Evolutionary conservation across 2,888 invertebrate species (phyloP).

Genomic region (Morpho deidamia): DNA sequence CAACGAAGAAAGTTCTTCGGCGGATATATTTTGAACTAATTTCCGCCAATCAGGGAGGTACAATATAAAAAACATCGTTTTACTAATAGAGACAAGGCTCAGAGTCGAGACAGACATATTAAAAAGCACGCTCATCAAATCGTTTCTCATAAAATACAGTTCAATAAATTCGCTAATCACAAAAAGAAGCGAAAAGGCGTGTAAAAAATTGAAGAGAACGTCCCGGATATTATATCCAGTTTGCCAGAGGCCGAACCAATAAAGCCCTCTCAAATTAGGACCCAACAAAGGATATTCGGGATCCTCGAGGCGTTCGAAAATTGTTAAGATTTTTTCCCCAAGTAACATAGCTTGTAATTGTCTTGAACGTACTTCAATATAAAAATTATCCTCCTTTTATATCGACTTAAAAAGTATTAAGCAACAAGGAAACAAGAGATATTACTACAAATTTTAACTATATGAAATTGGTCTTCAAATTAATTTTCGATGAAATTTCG

Average conservation of each 20-base stretch:
- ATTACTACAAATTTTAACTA: too few relatives aligned
- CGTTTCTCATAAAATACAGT: slow-evolving; percentile 38
- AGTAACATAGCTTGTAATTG: not conserved
- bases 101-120: slow-evolving; percentile 43
- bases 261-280: slow-evolving; percentile 47
- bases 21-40: slow-evolving; percentile 34
- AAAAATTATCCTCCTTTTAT: too few relatives aligned
- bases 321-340: slow-evolving; percentile 28
- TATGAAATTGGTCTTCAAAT: too few relatives aligned
- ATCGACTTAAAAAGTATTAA: too few relatives aligned
- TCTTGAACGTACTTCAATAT: not conserved
- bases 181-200: slow-evolving; percentile 34
- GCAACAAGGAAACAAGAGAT: too few relatives aligned
- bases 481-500: too few relatives aligned
- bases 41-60: slow-evolving; percentile 33
- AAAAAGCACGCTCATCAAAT: slow-evolving; percentile 40
- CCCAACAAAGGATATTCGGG: slow-evolving; percentile 49
- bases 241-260: slow-evolving; percentile 47
- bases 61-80: slow-evolving; percentile 35
- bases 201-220: slow-evolving; percentile 32
- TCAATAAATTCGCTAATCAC: slow-evolving; percentile 38
- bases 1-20: slow-evolving; percentile 38
- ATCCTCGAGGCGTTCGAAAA: slow-evolving; percentile 39
- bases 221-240: slow-evolving; percentile 34
- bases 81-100: slow-evolving; percentile 35